Conservation (phyloP, 2,888 invertebrate species). For the Quadroppia sp. region DNA sequence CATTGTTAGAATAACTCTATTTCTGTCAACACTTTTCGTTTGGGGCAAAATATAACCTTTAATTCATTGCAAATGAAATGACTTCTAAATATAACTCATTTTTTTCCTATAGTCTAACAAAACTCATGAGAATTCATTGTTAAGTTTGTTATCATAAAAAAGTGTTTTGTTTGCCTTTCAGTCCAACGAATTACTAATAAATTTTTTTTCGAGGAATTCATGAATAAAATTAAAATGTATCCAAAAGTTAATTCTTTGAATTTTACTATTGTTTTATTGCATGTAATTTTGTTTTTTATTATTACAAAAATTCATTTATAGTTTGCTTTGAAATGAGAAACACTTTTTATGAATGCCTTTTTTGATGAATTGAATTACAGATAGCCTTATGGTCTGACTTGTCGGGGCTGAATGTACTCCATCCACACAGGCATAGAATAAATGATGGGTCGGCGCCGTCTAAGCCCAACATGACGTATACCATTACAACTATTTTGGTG, state of each 20-base stretch:
- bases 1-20: too few relatives aligned
- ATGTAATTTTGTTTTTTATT: too few relatives aligned
- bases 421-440: slow-evolving; percentile 70
- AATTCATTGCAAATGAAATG: neutral
- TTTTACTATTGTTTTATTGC: too few relatives aligned
- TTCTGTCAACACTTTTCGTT: too few relatives aligned
- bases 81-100: too few relatives aligned
- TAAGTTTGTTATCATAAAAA: too few relatives aligned
- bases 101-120: neutral
- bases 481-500: slow-evolving; percentile 76
- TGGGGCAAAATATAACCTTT: neutral
- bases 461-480: slow-evolving; percentile 72
- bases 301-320: too few relatives aligned
- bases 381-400: slow-evolving; percentile 84
- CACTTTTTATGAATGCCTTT: neutral
- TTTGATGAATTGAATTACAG: slow-evolving; percentile 52
- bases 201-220: too few relatives aligned
- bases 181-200: too few relatives aligned
- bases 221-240: too few relatives aligned
- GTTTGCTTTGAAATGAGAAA: neutral
- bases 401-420: slow-evolving; percentile 67
- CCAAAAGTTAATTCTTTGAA: too few relatives aligned
- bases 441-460: slow-evolving; percentile 63
- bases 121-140: neutral
- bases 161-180: too few relatives aligned